Evolutionary conservation across 2,888 invertebrate genomes (phyloP).

Genomic region (Protophormia terraenovae): DNA sequence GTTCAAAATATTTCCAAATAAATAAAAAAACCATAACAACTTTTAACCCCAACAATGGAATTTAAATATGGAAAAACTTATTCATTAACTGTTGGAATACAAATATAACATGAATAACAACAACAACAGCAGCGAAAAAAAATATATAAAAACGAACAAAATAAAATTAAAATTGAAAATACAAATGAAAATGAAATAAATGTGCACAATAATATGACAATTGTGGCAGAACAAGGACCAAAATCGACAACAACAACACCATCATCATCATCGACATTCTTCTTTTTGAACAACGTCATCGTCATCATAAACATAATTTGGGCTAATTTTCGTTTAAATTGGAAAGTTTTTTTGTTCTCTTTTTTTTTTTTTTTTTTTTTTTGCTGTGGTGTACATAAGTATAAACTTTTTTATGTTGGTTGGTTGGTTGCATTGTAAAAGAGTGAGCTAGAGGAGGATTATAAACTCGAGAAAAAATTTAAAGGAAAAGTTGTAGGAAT

Average conservation of each 20-base stretch:
- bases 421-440: not conserved
- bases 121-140: not conserved
- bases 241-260: not conserved
- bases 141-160: not conserved
- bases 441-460: not conserved
- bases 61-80: conserved; percentile 11
- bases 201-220: conserved; percentile 7
- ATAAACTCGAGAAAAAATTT: not conserved
- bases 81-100: conserved; percentile 13
- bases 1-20: not conserved
- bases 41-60: not conserved
- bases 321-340: conserved; percentile 51
- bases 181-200: not conserved
- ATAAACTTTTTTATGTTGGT: not conserved
- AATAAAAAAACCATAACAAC: not conserved
- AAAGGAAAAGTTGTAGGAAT: not conserved
- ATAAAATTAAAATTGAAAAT: not conserved
- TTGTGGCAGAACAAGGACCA: conserved; percentile 21
- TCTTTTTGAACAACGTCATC: no score
- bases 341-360: conserved; percentile 32
- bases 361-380: not conserved
- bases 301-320: conserved; percentile 45
- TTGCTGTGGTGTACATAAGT: not conserved
- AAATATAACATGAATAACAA: not conserved
- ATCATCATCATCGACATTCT: not conserved